These are phyloP conservation scores for Panagrolaimus sp. DNA, from an alignment of 1,140 invertebrate species.

Conservation along the genomic window DNA sequence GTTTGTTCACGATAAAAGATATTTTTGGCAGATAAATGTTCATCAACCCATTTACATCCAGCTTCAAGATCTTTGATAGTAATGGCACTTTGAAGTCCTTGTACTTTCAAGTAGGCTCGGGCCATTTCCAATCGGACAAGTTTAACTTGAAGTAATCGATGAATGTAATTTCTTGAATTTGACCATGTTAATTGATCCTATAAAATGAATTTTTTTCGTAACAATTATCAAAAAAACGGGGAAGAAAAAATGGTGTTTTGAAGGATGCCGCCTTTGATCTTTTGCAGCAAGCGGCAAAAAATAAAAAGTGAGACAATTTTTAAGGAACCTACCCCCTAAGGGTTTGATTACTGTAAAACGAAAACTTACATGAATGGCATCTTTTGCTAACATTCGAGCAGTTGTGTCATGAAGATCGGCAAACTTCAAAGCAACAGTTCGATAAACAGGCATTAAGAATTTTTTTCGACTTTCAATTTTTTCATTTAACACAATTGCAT, in stretches of 20 bases:
- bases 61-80: conserved; percentile 30
- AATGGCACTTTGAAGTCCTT: conserved; percentile 11
- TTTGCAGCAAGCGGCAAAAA: too few species aligned
- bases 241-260: too few species aligned
- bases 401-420: conserved; percentile 96
- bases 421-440: conserved; percentile 83
- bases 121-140: conserved; percentile 50
- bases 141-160: conserved; percentile 41
- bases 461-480: conserved; percentile 71
- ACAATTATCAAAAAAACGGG: conserved; percentile 19
- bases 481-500: conserved; percentile 54
- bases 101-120: conserved; percentile 37
- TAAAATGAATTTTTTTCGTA: conserved; percentile 19
- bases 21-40: conserved; percentile 34
- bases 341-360: not conserved
- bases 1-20: conserved; percentile 19
- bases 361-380: conserved; percentile 68
- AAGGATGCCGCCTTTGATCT: too few species aligned
- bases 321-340: too few species aligned
- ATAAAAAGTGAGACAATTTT: too few species aligned
- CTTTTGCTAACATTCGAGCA: conserved; percentile 88
- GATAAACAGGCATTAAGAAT: conserved; percentile 75
- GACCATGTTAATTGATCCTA: conserved; percentile 52
- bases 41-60: conserved; percentile 40
- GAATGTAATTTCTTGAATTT: conserved; percentile 50